Conservation (phyloP, 2,888 invertebrate species). For the Alsophila aescularia region DNA sequence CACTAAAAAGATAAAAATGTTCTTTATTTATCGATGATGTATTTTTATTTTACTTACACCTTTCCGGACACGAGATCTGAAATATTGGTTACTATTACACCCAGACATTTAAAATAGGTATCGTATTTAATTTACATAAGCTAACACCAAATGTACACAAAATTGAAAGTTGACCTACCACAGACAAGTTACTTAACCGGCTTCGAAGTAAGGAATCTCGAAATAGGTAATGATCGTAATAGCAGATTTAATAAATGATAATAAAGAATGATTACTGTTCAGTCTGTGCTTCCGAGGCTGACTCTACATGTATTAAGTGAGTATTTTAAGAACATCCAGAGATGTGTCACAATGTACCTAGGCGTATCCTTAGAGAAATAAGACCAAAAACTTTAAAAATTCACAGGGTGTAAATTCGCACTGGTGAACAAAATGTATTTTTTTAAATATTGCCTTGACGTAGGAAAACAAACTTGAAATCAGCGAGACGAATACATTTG, state of each 20-base stretch:
- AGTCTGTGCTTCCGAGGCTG: conserved; percentile 31
- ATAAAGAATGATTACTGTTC: conserved; percentile 39
- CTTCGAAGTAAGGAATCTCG: conserved; percentile 8
- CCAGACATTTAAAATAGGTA: not conserved
- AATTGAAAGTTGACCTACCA: conserved; percentile 26
- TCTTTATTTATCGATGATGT: not conserved
- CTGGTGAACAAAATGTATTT: too few species aligned
- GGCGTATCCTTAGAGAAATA: too few species aligned
- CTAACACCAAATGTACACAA: conserved; percentile 8
- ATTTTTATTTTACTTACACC: not conserved
- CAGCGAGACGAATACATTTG: too few species aligned
- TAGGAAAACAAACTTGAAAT: too few species aligned
- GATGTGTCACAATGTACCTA: too few species aligned
- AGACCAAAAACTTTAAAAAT: too few species aligned
- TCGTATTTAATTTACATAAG: conserved; percentile 15
- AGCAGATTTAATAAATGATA: conserved; percentile 43
- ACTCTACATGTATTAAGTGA: too few species aligned
- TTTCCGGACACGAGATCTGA: too few species aligned
- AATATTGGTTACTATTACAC: not conserved
- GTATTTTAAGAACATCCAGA: too few species aligned
- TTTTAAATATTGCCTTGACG: too few species aligned
- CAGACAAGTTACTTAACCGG: conserved; percentile 13
- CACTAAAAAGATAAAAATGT: not conserved
- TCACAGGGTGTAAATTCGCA: too few species aligned
- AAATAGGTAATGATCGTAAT: conserved; percentile 32